A percentile compares a stretch with the other conserved stretches of the same genome.
Conservation (phyloP, 2,113 vertebrate genomes). For the Sebastes schlegelii region DNA sequence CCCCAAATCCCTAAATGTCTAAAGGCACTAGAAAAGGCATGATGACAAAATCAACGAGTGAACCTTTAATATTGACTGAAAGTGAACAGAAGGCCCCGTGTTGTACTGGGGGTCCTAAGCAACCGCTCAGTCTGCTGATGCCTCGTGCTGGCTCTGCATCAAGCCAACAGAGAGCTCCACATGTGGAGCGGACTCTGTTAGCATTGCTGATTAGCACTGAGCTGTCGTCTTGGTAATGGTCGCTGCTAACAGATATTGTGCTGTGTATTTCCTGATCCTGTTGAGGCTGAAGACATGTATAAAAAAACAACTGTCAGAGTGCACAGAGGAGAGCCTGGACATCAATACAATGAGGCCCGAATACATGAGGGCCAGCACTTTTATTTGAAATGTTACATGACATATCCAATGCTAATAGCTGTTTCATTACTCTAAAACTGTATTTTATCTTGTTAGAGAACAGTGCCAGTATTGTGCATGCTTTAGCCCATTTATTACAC, state of each 20-base stretch:
- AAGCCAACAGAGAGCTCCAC: slow-evolving; percentile 25
- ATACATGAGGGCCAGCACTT: background rate
- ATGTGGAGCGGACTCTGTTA: slow-evolving; percentile 27
- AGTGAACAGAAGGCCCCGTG: background rate
- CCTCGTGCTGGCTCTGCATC: slow-evolving; percentile 39
- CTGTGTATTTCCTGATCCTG: slow-evolving; percentile 56
- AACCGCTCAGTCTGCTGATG: background rate
- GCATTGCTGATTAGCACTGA: slow-evolving; percentile 47
- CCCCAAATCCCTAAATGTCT: background rate
- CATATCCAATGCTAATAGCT: background rate
- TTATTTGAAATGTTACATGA: slow-evolving; percentile 1
- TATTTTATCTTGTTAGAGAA: background rate
- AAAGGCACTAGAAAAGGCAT: background rate
- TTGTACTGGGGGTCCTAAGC: slow-evolving; percentile 32
- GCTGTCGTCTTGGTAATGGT: slow-evolving; percentile 63
- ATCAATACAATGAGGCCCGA: background rate
- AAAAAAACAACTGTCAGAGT: slow-evolving; percentile 18
- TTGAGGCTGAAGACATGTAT: slow-evolving; percentile 28
- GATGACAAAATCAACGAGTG: background rate
- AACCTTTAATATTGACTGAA: background rate
- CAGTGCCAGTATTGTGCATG: background rate
- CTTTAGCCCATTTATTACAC: background rate
- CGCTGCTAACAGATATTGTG: slow-evolving; percentile 29
- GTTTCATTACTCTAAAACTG: background rate
- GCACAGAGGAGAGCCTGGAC: slow-evolving; percentile 24